phyloP scores from a whole-genome alignment of 2,888 invertebrate species.

The Aporophyla lueneburgensis region DNA sequence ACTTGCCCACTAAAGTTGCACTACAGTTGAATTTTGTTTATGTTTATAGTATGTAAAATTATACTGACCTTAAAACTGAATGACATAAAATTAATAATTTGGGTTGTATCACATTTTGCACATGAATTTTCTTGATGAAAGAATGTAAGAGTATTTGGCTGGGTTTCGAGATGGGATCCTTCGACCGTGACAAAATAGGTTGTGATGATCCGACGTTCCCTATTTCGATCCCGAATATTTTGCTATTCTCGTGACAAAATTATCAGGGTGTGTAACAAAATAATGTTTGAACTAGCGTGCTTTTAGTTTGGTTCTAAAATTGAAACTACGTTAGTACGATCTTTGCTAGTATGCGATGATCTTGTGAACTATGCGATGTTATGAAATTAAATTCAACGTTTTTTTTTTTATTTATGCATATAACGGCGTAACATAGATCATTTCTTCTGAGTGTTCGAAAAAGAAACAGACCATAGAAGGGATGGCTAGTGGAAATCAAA shows the following conservation, averaged over 20 bases:
- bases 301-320: conserved; percentile 12
- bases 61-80: conserved; percentile 26
- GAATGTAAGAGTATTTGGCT: conserved; percentile 28
- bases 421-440: no score
- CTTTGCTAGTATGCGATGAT: background rate
- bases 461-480: background rate
- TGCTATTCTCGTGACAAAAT: conserved; percentile 46
- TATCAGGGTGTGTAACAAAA: conserved; percentile 40
- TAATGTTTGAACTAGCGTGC: conserved; percentile 7
- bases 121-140: conserved; percentile 19
- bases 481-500: background rate
- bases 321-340: background rate
- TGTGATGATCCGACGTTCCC: conserved; percentile 56
- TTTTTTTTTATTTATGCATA: no score
- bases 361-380: background rate
- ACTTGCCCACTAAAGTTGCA: conserved; percentile 74
- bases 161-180: conserved; percentile 52
- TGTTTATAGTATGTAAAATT: conserved; percentile 54
- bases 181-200: conserved; percentile 65
- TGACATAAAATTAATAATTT: conserved; percentile 2
- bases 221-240: conserved; percentile 56
- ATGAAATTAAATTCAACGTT: no score
- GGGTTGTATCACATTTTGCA: conserved; percentile 8
- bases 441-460: no score
- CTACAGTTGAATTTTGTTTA: conserved; percentile 65